These are phyloP conservation scores for Teleogryllus oceanicus DNA, from an alignment of 2,888 invertebrate genomes.

Conservation along the genomic window DNA sequence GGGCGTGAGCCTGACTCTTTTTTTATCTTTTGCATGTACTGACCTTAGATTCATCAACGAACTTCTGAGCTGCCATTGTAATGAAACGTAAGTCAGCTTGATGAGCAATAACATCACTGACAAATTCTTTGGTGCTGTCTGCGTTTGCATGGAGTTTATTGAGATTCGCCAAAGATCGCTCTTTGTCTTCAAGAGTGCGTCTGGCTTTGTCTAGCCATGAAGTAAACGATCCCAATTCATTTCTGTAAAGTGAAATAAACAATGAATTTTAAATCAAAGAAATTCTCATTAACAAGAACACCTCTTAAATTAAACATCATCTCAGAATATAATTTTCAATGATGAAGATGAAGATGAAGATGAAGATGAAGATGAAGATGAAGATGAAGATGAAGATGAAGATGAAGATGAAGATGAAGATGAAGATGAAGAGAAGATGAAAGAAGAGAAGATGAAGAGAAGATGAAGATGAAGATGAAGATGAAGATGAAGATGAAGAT, in stretches of 20 bases:
- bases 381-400: background rate
- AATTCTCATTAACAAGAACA: background rate
- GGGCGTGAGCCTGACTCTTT: background rate
- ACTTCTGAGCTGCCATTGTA: slow-evolving; percentile 94
- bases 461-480: no score
- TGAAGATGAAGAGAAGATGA: no score
- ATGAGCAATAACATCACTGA: slow-evolving; percentile 90
- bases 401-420: background rate
- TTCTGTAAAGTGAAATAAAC: slow-evolving; percentile 36
- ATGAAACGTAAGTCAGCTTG: slow-evolving; percentile 94
- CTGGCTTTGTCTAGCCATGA: slow-evolving; percentile 81
- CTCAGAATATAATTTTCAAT: background rate
- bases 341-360: background rate
- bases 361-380: background rate
- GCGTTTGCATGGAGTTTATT: slow-evolving; percentile 64
- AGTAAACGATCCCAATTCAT: slow-evolving; percentile 74
- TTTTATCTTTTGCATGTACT: slow-evolving; percentile 32
- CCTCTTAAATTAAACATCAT: no score
- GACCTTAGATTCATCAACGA: slow-evolving; percentile 90
- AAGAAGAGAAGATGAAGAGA: no score
- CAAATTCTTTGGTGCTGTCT: slow-evolving; percentile 82
- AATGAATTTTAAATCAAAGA: background rate
- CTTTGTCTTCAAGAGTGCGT: slow-evolving; percentile 78
- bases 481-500: no score
- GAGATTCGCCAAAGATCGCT: slow-evolving; percentile 73